Evolutionary conservation across 2,888 invertebrate genomes (phyloP), one percentile per base, ranked within the genome.

Genomic region (Coelogynopora nodosa): DNA sequence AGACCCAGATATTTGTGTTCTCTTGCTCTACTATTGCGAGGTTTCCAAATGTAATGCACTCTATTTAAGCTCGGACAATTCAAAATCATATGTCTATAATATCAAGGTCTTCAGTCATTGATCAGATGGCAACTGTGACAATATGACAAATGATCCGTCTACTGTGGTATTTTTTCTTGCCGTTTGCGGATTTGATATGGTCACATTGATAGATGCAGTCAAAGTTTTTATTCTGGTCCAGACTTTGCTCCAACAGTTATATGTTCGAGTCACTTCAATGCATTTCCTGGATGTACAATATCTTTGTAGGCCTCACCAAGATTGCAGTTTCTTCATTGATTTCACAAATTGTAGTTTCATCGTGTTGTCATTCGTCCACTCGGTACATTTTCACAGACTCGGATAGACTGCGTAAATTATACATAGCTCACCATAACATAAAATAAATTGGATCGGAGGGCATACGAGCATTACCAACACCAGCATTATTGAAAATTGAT

Each of bases 91-190:
- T 2, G 74, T 23, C 74, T 74, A 74, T 26, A 74, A 74, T 74
- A 74, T 74, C 74, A 74, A 74, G 27, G 74, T 74, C 27, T 26
- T 84, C 67, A 84, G 74, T 67, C 84, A 84, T n/a, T n/a, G n/a
- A n/a, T n/a, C n/a, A n/a, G n/a, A n/a, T n/a, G n/a, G n/a, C n/a
- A n/a, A n/a, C n/a, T n/a, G n/a, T n/a, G n/a, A n/a, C n/a, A n/a
- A n/a, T n/a, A n/a, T n/a, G n/a, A n/a, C n/a, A n/a, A n/a, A n/a
- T n/a, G n/a, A n/a, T n/a, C n/a, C n/a, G n/a, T n/a, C n/a, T n/a
- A 10, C 49, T 49, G 49, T 49, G 18, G 18, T 18, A 10, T 49
- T 5, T 49, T 49, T 5, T 18, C 18, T 49, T 49, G 49, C 49
- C 18, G 49, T 49, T 18, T 18, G 49, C 18, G 49, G 49, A 10